Evolutionary conservation across 2,113 vertebrate species (phyloP).

Genomic region (Calidris pygmaea): DNA sequence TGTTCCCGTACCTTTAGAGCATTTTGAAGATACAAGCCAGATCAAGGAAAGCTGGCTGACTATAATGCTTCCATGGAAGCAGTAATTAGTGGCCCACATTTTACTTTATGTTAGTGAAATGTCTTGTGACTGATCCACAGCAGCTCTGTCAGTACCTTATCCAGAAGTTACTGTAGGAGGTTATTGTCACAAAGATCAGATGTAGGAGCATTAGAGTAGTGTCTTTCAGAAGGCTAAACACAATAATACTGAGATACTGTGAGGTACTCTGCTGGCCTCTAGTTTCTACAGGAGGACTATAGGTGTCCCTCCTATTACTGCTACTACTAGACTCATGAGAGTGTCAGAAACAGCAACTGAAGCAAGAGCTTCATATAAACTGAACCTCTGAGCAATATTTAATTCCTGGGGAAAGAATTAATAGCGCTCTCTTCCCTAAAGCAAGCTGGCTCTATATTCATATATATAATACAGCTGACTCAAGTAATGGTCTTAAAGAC

Average conservation of each 20-base stretch:
- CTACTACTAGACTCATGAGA: background rate
- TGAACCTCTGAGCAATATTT: background rate
- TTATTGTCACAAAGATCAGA: background rate
- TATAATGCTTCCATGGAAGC: background rate
- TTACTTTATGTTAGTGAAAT: background rate
- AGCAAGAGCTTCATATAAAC: background rate
- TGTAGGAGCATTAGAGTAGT: background rate
- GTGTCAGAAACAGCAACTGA: background rate
- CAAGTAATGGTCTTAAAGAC: background rate
- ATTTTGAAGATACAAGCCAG: background rate
- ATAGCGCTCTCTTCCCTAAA: background rate
- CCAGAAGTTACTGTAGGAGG: background rate
- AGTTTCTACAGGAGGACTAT: background rate
- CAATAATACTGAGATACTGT: background rate
- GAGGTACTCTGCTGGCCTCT: background rate
- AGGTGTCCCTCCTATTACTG: background rate
- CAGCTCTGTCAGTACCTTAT: no score
- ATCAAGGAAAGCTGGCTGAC: background rate
- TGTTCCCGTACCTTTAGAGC: background rate
- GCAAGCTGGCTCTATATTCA: background rate
- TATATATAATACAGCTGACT: background rate
- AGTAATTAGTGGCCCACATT: background rate
- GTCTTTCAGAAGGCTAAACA: background rate
- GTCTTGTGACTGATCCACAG: background rate
- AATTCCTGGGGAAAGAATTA: background rate